A percentile compares a stretch with the other conserved stretches of the same genome.
These are phyloP conservation scores for Chlorodrepanis virens DNA, from an alignment of 2,113 vertebrate species.

Conservation along the genomic window DNA sequence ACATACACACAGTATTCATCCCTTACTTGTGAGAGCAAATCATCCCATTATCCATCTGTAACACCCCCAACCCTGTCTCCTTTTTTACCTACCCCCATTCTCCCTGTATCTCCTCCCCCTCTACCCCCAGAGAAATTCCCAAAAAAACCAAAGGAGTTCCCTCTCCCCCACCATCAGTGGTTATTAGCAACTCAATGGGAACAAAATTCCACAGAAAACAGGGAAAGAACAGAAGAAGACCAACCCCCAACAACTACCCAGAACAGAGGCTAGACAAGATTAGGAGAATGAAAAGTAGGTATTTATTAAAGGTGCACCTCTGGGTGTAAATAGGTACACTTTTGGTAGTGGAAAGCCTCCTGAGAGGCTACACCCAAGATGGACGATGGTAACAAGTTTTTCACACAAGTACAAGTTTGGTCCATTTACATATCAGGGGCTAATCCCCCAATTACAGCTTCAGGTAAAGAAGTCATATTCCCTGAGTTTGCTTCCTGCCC, in stretches of 20 bases:
- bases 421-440: not conserved
- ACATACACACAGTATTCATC: not conserved
- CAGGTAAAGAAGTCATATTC: not conserved
- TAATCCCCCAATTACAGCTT: not conserved
- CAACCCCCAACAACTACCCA: not conserved
- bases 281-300: not conserved
- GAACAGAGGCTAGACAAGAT: not conserved
- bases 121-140: not conserved
- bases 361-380: not conserved
- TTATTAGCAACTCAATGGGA: not conserved
- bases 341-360: not conserved
- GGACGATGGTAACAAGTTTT: accelerated
- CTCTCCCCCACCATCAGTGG: not conserved
- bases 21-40: not conserved
- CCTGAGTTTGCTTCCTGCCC: not conserved
- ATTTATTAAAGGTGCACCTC: not conserved
- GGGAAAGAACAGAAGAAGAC: not conserved
- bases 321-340: not conserved
- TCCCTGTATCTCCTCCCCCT: not conserved
- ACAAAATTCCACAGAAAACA: not conserved
- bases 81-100: not conserved
- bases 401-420: not conserved
- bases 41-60: not conserved
- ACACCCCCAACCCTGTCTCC: not conserved
- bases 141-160: not conserved